These are phyloP conservation scores for Probaryconus sp. DNA, from an alignment of 1,140 invertebrate species.

Conservation along the genomic window DNA sequence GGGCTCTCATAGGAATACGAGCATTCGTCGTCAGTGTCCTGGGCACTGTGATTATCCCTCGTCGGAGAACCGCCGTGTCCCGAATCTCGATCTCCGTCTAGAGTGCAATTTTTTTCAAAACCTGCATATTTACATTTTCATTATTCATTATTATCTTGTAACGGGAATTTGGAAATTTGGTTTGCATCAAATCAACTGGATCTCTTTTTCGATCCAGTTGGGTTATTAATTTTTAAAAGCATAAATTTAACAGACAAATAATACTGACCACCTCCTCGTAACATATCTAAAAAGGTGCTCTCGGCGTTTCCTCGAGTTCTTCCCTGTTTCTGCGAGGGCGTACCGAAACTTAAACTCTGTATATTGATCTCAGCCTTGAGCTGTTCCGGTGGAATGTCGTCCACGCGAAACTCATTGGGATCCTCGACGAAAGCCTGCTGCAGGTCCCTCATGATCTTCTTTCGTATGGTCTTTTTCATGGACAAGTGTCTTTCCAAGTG, in stretches of 20 bases:
- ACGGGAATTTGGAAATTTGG: no score
- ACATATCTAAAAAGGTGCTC: conserved; percentile 84
- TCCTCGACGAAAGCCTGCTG: conserved; percentile 87
- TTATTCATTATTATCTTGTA: no score
- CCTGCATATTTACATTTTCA: conserved; percentile 53
- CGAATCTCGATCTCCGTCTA: conserved; percentile 80
- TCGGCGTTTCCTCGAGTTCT: conserved; percentile 80
- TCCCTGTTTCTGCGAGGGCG: conserved; percentile 74
- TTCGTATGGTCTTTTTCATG: conserved; percentile 92
- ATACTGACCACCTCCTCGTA: conserved; percentile 77
- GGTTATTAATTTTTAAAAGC: no score
- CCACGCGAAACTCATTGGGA: conserved; percentile 84
- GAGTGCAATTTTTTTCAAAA: conserved; percentile 75
- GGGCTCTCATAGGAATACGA: conserved; percentile 75
- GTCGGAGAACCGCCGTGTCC: conserved; percentile 78
- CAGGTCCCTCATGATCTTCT: conserved; percentile 90
- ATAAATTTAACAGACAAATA: no score
- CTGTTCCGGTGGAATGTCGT: conserved; percentile 83
- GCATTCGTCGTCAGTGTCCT: conserved; percentile 74
- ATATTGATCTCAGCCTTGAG: conserved; percentile 83
- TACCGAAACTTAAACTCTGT: conserved; percentile 82
- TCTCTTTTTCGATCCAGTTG: no score
- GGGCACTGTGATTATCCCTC: conserved; percentile 72
- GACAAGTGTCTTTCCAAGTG: conserved; percentile 88
- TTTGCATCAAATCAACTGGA: no score